Percentiles rank a stretch among this genome's conserved stretches.
Conservation (phyloP, 2,888 invertebrate genomes). For the Andrena trimmerana region DNA sequence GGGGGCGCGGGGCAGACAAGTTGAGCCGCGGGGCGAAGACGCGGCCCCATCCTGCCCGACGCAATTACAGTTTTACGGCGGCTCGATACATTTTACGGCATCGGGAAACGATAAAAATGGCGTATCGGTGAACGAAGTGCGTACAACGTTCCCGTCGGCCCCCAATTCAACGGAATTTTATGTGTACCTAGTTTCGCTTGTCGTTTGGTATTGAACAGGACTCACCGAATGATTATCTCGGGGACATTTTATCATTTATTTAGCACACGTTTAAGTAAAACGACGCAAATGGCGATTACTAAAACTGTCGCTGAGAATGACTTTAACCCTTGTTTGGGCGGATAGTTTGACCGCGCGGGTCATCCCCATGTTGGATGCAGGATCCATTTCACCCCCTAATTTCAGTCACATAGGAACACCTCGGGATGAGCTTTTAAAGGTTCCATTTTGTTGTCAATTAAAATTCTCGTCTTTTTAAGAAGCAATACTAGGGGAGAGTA, state of each 20-base stretch:
- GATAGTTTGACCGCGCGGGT: too few relatives aligned
- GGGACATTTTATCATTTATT: constrained; percentile 1
- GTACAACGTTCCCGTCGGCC: background rate
- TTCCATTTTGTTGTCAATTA: too few relatives aligned
- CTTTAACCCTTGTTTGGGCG: too few relatives aligned
- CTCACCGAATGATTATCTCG: background rate
- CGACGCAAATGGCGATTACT: background rate
- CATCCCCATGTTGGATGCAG: too few relatives aligned
- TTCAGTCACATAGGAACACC: too few relatives aligned
- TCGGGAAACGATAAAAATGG: constrained; percentile 31
- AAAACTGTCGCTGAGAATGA: background rate
- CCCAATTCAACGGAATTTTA: background rate
- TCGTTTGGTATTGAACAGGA: constrained; percentile 4
- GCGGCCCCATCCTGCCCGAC: background rate
- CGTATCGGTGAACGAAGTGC: background rate
- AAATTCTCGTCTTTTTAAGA: too few relatives aligned
- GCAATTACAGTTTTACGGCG: constrained; percentile 4
- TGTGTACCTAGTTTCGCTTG: background rate
- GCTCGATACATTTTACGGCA: constrained; percentile 2
- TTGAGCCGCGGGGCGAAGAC: background rate
- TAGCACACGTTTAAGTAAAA: background rate
- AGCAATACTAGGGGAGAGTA: too few relatives aligned
- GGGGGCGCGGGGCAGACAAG: background rate
- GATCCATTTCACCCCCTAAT: too few relatives aligned
- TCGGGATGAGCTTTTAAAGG: too few relatives aligned